Base-by-base conservation (phyloP, 2,113 vertebrate species). In the Cyanistes caeruleus region DNA sequence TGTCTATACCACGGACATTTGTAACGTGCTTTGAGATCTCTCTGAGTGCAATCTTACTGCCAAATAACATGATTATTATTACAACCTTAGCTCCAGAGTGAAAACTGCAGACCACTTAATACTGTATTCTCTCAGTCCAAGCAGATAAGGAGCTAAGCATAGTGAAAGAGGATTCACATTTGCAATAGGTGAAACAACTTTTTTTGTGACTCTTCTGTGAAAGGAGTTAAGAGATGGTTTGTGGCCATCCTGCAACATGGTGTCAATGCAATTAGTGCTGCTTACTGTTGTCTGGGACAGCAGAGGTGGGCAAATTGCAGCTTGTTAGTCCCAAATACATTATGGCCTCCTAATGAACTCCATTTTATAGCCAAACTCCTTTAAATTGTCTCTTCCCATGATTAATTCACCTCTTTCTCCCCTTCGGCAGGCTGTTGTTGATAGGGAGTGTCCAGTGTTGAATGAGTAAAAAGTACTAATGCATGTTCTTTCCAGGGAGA, bases 381-480 rank as follows among this genome's bases (percentile, higher is more conserved):
- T 94, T 96, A 97, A 97, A 97, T 97, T 98, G 98, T 98, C 98
- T 98, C 92, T 94, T 96, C 89, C 89, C 5, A 21, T 98, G 98
- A 99, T 98, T 98, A 98, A 99, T 99, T 98, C 96, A 83, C 97
- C 67, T 74, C 74, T 96, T 96, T 97, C 94, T 87, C 77, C 92
- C 89, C 95, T 98, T 97, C 97, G 97, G 98, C 98, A 97, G 98
- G 98, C 98, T 95, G 97, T 97, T 97, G 98, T 98, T 99, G 99
- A 99, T 99, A 99, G 98, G 98, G 98, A 98, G 98, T 98, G 98
- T 97, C 98, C 97, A 96, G 97, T 97, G 98, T 98, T 98, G 98
- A 99, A 98, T 98, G 98, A 98, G 98, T 98, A 99, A 98, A 98
- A 98, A 98, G 97, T 98, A 97, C 98, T 98, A 98, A 98, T 98